Evolutionary conservation across 2,888 invertebrate species (phyloP).

Genomic region (Lithophane ornitopus): DNA sequence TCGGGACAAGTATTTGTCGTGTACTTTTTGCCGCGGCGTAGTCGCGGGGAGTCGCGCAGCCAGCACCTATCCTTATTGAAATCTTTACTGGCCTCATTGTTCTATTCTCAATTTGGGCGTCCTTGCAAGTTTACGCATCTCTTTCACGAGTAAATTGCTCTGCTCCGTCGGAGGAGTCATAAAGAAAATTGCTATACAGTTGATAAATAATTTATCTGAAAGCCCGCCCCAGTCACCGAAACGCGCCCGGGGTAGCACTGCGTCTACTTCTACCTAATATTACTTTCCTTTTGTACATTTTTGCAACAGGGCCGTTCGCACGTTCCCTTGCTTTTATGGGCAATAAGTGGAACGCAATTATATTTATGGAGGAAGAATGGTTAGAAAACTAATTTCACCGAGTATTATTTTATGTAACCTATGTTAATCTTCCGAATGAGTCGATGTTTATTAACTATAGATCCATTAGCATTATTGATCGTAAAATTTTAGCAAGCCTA

Average conservation of each 20-base stretch:
- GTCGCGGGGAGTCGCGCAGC: slow-evolving; percentile 59
- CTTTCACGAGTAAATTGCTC: slow-evolving; percentile 90
- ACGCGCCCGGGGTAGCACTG: slow-evolving; percentile 85
- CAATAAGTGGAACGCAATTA: slow-evolving; percentile 91
- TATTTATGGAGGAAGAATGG: slow-evolving; percentile 89
- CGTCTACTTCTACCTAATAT: slow-evolving; percentile 88
- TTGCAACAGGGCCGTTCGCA: slow-evolving; percentile 90
- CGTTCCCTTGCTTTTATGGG: slow-evolving; percentile 90
- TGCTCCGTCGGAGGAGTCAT: slow-evolving; percentile 90
- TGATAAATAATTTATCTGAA: slow-evolving; percentile 91
- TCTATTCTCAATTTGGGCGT: slow-evolving; percentile 87
- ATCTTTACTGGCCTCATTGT: slow-evolving; percentile 85
- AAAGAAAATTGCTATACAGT: slow-evolving; percentile 91
- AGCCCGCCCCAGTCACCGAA: slow-evolving; percentile 90
- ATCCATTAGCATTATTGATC: slow-evolving; percentile 49
- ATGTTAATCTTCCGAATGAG: slow-evolving; percentile 60
- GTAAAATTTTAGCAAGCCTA: slow-evolving; percentile 28
- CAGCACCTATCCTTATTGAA: slow-evolving; percentile 81
- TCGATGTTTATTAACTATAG: slow-evolving; percentile 55
- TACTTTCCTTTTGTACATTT: slow-evolving; percentile 91
- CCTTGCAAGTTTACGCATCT: slow-evolving; percentile 90
- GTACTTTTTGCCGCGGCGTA: slow-evolving; percentile 61
- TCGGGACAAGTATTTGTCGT: slow-evolving; percentile 62
- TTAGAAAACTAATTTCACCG: slow-evolving; percentile 88
- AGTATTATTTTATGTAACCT: slow-evolving; percentile 80